phyloP scores from a whole-genome alignment of 1,140 invertebrate genomes.

The Sweltsa coloradensis region DNA sequence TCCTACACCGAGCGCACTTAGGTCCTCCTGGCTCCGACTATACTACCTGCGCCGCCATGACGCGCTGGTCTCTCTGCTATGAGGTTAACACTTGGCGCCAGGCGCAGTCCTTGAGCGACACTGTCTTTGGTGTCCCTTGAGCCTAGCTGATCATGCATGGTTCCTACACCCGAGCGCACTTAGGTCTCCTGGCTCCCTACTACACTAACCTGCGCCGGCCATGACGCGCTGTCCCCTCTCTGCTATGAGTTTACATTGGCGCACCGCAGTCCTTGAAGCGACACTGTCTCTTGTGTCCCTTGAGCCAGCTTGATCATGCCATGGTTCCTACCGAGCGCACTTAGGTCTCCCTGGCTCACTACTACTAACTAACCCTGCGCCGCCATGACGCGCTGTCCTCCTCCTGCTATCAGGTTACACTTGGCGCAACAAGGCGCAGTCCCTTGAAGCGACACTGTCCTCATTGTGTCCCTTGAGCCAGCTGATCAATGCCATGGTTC shows the following conservation, averaged over 20 bases:
- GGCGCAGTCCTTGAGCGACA: too few species aligned
- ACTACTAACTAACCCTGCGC: too few species aligned
- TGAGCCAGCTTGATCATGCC: conserved; percentile 84
- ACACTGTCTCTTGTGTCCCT: conserved; percentile 90
- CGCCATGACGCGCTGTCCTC: too few species aligned
- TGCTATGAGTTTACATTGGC: conserved; percentile 92
- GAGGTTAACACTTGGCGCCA: too few species aligned
- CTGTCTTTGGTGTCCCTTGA: conserved; percentile 89
- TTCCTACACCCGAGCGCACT: conserved; percentile 90
- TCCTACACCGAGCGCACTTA: conserved; percentile 90
- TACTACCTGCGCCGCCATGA: too few species aligned
- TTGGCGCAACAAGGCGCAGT: conserved; percentile 87
- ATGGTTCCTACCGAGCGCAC: too few species aligned
- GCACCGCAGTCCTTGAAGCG: conserved; percentile 72
- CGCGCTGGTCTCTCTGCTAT: conserved; percentile 87
- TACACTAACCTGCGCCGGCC: conserved; percentile 47
- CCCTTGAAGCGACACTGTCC: conserved; percentile 76
- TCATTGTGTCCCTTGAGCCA: conserved; percentile 89
- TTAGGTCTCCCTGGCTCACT: too few species aligned
- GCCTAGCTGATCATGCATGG: conserved; percentile 90
- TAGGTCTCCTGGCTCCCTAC: conserved; percentile 44
- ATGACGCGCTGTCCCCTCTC: conserved; percentile 94
- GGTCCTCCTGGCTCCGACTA: too few species aligned
- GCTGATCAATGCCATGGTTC: conserved; percentile 91
- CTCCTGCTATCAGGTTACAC: conserved; percentile 88